These are phyloP conservation scores for Apogon talboti DNA, from an alignment of 2,797 vertebrate genomes.

Conservation along the genomic window DNA sequence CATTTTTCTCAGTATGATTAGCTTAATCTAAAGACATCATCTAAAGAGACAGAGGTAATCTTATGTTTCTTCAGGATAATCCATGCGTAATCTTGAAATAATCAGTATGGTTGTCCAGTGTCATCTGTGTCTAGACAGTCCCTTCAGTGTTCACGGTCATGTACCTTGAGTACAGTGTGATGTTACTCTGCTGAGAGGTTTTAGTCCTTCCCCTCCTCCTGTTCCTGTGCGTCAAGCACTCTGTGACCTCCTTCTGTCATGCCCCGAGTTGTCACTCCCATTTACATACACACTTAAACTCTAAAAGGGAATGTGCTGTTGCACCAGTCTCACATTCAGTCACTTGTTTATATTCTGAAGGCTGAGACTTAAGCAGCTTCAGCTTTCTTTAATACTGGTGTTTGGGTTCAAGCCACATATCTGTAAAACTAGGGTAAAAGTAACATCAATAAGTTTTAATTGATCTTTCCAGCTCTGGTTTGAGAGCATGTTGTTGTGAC, in stretches of 20 bases:
- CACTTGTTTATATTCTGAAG: slow-evolving; percentile 15
- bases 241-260: slow-evolving; percentile 52
- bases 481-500: not conserved
- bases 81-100: slow-evolving; percentile 11
- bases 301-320: slow-evolving; percentile 38
- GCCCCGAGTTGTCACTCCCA: slow-evolving; percentile 34
- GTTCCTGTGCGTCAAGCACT: slow-evolving; percentile 26
- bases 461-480: not conserved
- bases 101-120: slow-evolving; percentile 13
- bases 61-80: not conserved
- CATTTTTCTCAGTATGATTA: too few relatives aligned
- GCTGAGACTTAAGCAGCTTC: not conserved
- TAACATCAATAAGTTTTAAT: not conserved
- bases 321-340: not conserved
- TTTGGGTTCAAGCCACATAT: not conserved
- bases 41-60: not conserved
- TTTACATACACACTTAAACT: slow-evolving; percentile 21
- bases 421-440: not conserved
- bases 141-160: slow-evolving; percentile 6
- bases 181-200: slow-evolving; percentile 18
- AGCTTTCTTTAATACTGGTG: not conserved
- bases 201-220: slow-evolving; percentile 4
- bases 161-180: slow-evolving; percentile 28
- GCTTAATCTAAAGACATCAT: too few relatives aligned
- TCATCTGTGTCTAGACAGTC: slow-evolving; percentile 39